Evolutionary conservation across 2,888 invertebrate species (phyloP).

Genomic region (Mactromeris polynyma): DNA sequence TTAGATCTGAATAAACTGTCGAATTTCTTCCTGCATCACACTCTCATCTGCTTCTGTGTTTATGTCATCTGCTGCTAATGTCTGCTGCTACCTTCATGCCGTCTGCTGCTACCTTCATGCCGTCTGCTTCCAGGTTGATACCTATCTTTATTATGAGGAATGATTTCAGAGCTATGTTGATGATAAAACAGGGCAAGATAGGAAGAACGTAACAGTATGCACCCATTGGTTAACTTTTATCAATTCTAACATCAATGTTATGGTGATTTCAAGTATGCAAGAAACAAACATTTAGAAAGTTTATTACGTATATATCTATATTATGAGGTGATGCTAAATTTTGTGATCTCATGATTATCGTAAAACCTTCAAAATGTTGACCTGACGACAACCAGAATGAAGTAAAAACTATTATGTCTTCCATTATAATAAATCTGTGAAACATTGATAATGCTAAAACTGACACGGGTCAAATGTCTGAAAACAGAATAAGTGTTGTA

Average conservation of each 20-base stretch:
- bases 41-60: not conserved
- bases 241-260: not conserved
- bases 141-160: not conserved
- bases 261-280: not conserved
- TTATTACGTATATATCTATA: not conserved
- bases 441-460: not conserved
- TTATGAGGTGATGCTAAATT: not conserved
- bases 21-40: not conserved
- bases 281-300: not conserved
- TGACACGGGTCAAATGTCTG: not conserved
- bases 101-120: not conserved
- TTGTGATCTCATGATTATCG: not conserved
- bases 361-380: not conserved
- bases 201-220: slow-evolving; percentile 3
- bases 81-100: not conserved
- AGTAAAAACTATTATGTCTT: not conserved
- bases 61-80: not conserved
- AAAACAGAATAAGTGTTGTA: too few relatives aligned
- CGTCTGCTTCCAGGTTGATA: not conserved
- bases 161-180: not conserved
- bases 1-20: not conserved
- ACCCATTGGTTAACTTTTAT: not conserved
- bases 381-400: not conserved
- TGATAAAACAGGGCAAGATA: not conserved
- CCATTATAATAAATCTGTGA: not conserved